phyloP scores from a whole-genome alignment of 2,888 invertebrate species.

The Caenorhabditis drosophilae region DNA sequence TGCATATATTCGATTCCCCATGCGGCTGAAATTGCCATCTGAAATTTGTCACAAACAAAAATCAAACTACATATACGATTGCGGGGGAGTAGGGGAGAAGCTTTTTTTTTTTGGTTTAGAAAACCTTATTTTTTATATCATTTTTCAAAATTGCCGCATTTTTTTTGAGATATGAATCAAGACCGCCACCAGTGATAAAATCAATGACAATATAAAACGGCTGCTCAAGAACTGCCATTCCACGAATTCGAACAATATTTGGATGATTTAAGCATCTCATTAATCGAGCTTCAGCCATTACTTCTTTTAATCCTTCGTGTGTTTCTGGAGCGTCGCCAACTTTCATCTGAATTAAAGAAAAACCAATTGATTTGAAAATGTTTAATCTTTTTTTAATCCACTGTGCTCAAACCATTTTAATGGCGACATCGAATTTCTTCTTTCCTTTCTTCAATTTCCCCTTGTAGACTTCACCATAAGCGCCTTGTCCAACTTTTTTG shows the following conservation, averaged over 20 bases:
- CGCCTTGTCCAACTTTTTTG: conserved; percentile 39
- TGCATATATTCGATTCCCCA: conserved; percentile 53
- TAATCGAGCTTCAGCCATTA: conserved; percentile 40
- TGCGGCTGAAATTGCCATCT: conserved; percentile 39
- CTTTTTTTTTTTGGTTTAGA: no score
- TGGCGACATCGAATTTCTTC: conserved; percentile 27
- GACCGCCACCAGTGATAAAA: conserved; percentile 26
- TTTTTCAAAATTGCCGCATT: conserved; percentile 12
- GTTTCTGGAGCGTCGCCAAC: conserved; percentile 18
- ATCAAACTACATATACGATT: no score
- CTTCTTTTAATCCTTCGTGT: conserved; percentile 32
- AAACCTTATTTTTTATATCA: conserved; percentile 29
- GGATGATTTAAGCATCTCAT: conserved; percentile 11
- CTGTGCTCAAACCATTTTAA: conserved; percentile 29
- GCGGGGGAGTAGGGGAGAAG: no score
- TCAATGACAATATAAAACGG: conserved; percentile 73
- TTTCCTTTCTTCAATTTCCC: conserved; percentile 21
- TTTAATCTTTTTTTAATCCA: background rate
- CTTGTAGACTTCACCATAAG: conserved; percentile 36
- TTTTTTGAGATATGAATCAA: conserved; percentile 30
- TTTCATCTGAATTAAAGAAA: conserved; percentile 12
- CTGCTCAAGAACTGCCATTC: conserved; percentile 78
- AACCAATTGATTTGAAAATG: background rate
- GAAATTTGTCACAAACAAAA: no score
- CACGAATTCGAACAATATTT: conserved; percentile 40